A percentile compares a stretch with the other conserved stretches of the same genome.
phyloP scores from a whole-genome alignment of 2,113 vertebrate species.

The Athene noctua region DNA sequence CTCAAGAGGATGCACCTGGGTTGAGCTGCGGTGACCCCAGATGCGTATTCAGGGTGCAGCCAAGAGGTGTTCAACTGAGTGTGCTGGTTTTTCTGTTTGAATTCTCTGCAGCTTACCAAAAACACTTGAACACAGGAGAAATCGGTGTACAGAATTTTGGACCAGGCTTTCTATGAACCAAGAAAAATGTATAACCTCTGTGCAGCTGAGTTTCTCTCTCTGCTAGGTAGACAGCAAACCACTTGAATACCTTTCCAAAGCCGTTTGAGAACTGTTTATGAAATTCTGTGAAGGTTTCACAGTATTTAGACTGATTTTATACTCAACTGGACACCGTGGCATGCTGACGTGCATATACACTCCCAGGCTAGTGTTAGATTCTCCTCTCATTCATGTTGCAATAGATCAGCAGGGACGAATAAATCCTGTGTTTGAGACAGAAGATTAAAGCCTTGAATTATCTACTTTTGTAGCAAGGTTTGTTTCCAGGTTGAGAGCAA shows the following conservation, averaged over 20 bases:
- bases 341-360: accelerated
- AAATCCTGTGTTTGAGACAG: not conserved
- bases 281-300: not conserved
- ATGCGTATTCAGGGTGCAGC: accelerated
- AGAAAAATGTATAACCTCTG: not conserved
- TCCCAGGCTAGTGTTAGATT: not conserved
- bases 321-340: not conserved
- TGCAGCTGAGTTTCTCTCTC: not conserved
- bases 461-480: not conserved
- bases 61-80: not conserved
- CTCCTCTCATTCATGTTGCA: not conserved
- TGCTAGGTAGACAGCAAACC: not conserved
- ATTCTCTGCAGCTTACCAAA: accelerated
- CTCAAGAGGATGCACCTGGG: accelerated
- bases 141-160: not conserved
- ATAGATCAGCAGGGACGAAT: not conserved
- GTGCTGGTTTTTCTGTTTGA: not conserved
- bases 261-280: not conserved
- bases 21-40: not conserved
- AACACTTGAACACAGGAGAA: not conserved
- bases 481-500: not conserved
- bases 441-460: not conserved
- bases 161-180: not conserved
- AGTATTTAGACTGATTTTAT: not conserved
- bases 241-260: not conserved